These are phyloP conservation scores for Polyommatus iphigenia DNA, from an alignment of 2,888 invertebrate genomes.

Conservation along the genomic window DNA sequence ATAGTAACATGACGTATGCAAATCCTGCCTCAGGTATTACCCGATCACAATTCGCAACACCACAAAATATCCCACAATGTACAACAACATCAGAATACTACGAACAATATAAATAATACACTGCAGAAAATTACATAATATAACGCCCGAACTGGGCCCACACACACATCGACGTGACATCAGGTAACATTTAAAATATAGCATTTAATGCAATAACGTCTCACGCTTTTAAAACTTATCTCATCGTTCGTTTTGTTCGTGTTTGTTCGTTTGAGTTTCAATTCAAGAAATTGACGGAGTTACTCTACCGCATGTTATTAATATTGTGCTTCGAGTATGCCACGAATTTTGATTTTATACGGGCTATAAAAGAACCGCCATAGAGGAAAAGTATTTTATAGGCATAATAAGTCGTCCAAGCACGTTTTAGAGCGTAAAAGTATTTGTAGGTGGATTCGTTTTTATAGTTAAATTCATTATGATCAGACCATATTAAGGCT, in stretches of 20 bases:
- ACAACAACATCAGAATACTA: background rate
- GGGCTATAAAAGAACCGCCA: conserved; percentile 12
- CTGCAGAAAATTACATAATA: too few relatives aligned
- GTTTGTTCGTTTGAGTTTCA: background rate
- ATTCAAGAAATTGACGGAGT: background rate
- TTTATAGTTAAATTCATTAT: background rate
- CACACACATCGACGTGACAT: too few relatives aligned
- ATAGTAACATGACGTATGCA: background rate
- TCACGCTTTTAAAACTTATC: background rate
- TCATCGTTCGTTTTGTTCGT: too few relatives aligned
- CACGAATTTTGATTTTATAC: conserved; percentile 19
- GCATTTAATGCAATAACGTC: background rate
- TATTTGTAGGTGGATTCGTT: background rate
- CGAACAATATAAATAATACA: too few relatives aligned
- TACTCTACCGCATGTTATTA: background rate
- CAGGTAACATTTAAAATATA: background rate
- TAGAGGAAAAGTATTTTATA: background rate
- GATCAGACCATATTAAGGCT: background rate
- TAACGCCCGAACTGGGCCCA: too few relatives aligned
- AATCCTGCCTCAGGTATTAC: background rate
- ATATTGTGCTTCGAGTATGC: background rate
- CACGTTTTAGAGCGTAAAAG: conserved; percentile 1
- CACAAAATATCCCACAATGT: background rate
- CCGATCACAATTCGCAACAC: background rate
- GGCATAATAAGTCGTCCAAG: background rate